Conservation (phyloP, 2,113 vertebrate species). For the Stigmatopora argus region DNA sequence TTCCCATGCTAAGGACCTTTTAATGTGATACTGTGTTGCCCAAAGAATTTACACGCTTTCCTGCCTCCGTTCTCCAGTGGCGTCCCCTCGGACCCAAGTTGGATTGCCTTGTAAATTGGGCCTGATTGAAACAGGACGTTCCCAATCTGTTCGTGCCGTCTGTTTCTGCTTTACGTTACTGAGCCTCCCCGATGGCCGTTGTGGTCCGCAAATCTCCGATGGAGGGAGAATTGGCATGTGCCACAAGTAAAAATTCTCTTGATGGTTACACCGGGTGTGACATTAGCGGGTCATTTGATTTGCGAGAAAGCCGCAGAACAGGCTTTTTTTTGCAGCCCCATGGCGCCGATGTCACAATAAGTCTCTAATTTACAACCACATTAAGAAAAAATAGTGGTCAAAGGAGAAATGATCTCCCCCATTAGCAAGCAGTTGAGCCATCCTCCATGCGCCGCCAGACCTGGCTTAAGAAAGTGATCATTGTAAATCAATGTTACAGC, state of each 20-base stretch:
- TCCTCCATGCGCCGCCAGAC: conserved; percentile 18
- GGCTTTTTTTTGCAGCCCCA: conserved; percentile 19
- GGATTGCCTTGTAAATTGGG: conserved; percentile 60
- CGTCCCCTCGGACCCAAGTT: conserved; percentile 55
- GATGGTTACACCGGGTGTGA: conserved; percentile 47
- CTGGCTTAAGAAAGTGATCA: conserved; percentile 58
- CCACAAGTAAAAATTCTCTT: conserved; percentile 50
- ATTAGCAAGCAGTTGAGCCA: conserved; percentile 26
- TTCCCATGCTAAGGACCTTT: conserved; percentile 19
- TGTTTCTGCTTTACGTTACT: conserved; percentile 68
- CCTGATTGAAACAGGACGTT: conserved; percentile 70
- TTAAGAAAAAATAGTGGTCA: conserved; percentile 24
- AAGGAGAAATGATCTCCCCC: conserved; percentile 18
- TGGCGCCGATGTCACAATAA: conserved; percentile 38
- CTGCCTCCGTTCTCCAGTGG: conserved; percentile 40
- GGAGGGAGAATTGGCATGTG: conserved; percentile 56
- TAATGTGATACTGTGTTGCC: conserved; percentile 35
- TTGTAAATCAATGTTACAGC: conserved; percentile 56
- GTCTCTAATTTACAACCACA: conserved; percentile 35
- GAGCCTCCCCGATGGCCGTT: conserved; percentile 64
- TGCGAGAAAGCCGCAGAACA: conserved; percentile 38
- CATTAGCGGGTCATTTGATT: conserved; percentile 56
- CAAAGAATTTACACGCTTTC: conserved; percentile 45
- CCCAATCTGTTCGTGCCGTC: conserved; percentile 66
- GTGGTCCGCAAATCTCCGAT: conserved; percentile 49